Percentiles rank a stretch among this genome's conserved stretches.
These are phyloP conservation scores for Bombylius major DNA, from an alignment of 2,888 invertebrate genomes.

Conservation along the genomic window DNA sequence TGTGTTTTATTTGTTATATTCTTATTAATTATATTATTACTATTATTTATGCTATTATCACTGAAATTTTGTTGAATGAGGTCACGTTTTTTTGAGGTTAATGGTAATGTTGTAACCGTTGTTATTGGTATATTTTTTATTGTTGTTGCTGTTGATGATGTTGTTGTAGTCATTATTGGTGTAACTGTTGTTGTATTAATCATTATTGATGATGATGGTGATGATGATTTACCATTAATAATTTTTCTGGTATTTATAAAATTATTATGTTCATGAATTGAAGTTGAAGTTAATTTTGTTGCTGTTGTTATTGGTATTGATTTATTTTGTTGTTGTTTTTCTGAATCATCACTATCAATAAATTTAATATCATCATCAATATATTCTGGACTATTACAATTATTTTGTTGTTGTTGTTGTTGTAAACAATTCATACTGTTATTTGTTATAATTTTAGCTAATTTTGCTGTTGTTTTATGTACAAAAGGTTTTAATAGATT, in stretches of 20 bases:
- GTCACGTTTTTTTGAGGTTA: constrained; percentile 14
- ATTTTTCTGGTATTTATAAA: neutral
- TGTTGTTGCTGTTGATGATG: neutral
- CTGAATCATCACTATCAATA: constrained; percentile 19
- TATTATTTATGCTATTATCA: constrained; percentile 2
- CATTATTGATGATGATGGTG: neutral
- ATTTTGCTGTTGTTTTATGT: constrained; percentile 14
- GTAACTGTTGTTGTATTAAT: neutral
- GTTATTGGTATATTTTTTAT: neutral
- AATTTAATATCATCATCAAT: constrained; percentile 19
- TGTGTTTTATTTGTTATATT: constrained; percentile 6
- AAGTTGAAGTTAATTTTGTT: constrained; percentile 3
- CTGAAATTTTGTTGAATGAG: neutral
- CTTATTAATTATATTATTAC: constrained; percentile 5
- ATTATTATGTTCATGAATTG: neutral
- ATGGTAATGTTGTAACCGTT: constrained; percentile 12
- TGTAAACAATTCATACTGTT: constrained; percentile 14
- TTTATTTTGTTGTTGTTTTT: constrained; percentile 9
- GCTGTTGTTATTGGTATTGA: constrained; percentile 4
- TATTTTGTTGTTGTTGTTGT: neutral
- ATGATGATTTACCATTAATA: neutral
- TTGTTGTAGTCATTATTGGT: neutral
- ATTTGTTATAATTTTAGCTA: constrained; percentile 5
- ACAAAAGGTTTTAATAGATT: constrained; percentile 14
- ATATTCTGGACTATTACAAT: constrained; percentile 6